These are phyloP conservation scores for Schizopygopsis malacanthus DNA, from an alignment of 2,797 vertebrate species.

Conservation along the genomic window DNA sequence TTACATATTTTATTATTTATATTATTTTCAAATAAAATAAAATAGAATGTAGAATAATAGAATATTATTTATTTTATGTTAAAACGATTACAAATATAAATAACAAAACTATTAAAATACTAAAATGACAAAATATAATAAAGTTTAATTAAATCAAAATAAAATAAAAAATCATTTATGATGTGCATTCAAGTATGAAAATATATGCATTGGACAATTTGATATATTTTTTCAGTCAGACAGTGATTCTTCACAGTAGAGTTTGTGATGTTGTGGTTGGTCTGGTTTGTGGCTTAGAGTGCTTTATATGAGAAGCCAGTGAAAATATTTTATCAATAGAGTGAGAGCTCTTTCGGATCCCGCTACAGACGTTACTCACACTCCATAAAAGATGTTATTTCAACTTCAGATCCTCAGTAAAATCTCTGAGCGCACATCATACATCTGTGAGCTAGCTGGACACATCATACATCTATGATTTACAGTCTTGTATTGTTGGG, in stretches of 20 bases:
- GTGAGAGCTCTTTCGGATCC: background rate
- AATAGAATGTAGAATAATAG: too few species aligned
- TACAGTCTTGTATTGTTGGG: background rate
- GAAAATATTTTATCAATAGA: constrained; percentile 19
- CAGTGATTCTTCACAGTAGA: background rate
- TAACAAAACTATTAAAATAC: too few species aligned
- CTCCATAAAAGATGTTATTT: constrained; percentile 35
- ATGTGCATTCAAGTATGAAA: background rate
- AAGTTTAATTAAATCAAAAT: too few species aligned
- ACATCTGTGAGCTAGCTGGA: background rate
- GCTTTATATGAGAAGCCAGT: background rate
- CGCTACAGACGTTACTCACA: constrained; percentile 17
- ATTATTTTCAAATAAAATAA: background rate
- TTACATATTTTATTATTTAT: background rate
- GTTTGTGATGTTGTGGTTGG: constrained; percentile 5
- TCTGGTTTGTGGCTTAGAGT: background rate
- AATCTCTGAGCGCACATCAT: background rate
- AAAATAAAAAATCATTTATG: too few species aligned
- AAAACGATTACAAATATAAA: background rate
- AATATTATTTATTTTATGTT: background rate
- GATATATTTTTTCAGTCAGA: background rate
- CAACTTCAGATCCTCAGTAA: constrained; percentile 16
- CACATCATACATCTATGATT: background rate
- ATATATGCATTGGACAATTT: background rate
- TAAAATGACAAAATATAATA: too few species aligned